phyloP scores from a whole-genome alignment of 2,113 vertebrate genomes.

The Acanthochromis polyacanthus region DNA sequence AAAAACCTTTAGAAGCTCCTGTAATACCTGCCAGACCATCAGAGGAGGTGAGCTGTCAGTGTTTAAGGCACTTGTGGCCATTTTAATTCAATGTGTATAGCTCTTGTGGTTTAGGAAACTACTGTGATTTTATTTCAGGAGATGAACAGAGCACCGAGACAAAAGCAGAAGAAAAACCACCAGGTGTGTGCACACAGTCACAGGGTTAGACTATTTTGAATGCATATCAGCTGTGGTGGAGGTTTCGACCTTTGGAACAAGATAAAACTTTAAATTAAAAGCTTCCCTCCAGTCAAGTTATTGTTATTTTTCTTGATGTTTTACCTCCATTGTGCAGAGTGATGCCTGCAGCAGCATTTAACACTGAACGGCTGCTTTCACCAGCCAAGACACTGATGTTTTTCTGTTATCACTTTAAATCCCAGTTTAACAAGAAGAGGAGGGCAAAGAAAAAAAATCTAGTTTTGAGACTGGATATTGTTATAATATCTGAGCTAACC shows the following conservation, averaged over 20 bases:
- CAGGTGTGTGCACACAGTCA: constrained; percentile 34
- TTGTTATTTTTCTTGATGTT: no score
- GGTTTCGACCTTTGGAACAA: not conserved
- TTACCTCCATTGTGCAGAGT: no score
- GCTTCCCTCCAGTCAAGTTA: not conserved
- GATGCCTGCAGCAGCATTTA: no score
- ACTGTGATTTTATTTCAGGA: constrained; percentile 55
- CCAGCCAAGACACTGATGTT: no score
- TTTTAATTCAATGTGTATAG: not conserved
- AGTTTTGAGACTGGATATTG: no score
- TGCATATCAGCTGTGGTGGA: not conserved
- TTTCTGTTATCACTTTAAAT: no score
- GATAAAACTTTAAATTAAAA: no score
- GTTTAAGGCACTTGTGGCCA: not conserved
- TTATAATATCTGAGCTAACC: no score
- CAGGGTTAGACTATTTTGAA: not conserved
- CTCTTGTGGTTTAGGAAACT: not conserved
- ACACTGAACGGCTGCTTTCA: no score
- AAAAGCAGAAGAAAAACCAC: constrained; percentile 34
- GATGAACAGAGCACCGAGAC: constrained; percentile 25
- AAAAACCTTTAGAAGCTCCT: constrained; percentile 33
- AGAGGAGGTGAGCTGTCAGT: constrained; percentile 17
- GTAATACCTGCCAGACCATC: constrained; percentile 32
- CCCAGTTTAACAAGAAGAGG: no score
- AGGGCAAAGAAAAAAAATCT: no score